Evolutionary conservation across 2,113 vertebrate genomes (phyloP).

Genomic region (Coryphaenoides rupestris): DNA sequence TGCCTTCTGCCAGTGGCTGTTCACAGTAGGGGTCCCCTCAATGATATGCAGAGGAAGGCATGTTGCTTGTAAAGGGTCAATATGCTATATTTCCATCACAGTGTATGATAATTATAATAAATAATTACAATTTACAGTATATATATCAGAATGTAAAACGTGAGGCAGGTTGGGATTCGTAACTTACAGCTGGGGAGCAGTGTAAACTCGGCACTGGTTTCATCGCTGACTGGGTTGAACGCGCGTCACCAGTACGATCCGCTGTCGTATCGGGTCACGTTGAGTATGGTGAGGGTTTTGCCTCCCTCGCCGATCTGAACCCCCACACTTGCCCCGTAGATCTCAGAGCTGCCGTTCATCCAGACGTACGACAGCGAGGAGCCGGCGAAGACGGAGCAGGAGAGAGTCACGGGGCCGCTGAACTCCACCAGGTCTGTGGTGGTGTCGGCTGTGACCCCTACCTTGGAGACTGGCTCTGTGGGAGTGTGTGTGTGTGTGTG

Average conservation of each 20-base stretch:
- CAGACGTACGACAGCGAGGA: slow-evolving; percentile 44
- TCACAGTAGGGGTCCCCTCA: no score
- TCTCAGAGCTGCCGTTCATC: slow-evolving; percentile 53
- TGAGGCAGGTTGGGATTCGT: slow-evolving; percentile 26
- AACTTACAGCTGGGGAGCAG: slow-evolving; percentile 54
- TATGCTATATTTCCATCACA: no score
- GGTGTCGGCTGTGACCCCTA: slow-evolving; percentile 10
- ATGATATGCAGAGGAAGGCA: no score
- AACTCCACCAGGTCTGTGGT: slow-evolving; percentile 46
- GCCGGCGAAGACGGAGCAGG: slow-evolving; percentile 49
- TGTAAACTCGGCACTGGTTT: slow-evolving; percentile 6
- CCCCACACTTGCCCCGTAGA: slow-evolving; percentile 34
- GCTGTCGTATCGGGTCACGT: slow-evolving; percentile 42
- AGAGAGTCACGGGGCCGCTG: slow-evolving; percentile 43
- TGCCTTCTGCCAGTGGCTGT: no score
- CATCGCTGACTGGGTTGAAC: slow-evolving; percentile 29
- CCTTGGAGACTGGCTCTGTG: slow-evolving; percentile 23
- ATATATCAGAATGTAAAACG: background rate
- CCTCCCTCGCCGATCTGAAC: slow-evolving; percentile 46
- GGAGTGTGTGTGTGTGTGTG: no score
- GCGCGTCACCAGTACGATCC: slow-evolving; percentile 41
- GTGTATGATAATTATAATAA: no score
- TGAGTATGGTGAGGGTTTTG: slow-evolving; percentile 40
- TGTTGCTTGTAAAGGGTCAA: no score
- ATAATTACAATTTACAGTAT: no score